Evolutionary conservation across 2,113 vertebrate species (phyloP), one percentile per base, ranked within the genome.

Genomic region (Oreochromis spilurus): DNA sequence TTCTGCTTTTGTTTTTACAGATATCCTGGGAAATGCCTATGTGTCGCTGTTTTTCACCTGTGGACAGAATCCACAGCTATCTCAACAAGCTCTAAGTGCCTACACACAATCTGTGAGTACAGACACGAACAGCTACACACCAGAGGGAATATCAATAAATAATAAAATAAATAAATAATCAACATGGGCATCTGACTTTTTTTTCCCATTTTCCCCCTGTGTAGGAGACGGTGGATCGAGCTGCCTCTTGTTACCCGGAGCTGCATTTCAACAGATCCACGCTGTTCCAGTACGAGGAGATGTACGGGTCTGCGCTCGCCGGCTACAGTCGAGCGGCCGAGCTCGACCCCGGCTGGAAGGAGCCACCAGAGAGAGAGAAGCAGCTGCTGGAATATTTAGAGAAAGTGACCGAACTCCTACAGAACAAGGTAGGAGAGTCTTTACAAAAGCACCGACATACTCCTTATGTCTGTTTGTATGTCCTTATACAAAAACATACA

Each of bases 261-360:
- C 96, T 98, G 83, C 97, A 98, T 89, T 97, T 98, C 88, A 98
- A 98, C 94, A 95, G 97, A 86, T 96, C 97, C 21, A 98, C 96
- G 54, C 93, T 98, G 57, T 97, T 97, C 93, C 97, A 98, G 91
- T 98, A 98, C 5, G 97, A 98, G 92, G 97, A 98, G 94, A 98
- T 96, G 95, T 98, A 96, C 4, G 95, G 94, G 5, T 97, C 96
- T 4, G 98, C 98, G 43, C 91, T 98, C 8, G 95, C 91, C 1
- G 97, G 97, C 48, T 98, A 97, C 89, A 96, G 96, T 38, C 96
- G 92, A 24, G 97, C 98, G 1, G 96, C 96, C 2, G 93, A 91
- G 1, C 95, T 98, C 14, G 97, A 98, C 82, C 98, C 97, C 1
- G 93, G 95, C n/a, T 98, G 97, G 97, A 90, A 91, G 2, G 97